A percentile compares a stretch with the other conserved stretches of the same genome.
phyloP scores from a whole-genome alignment of 1,140 invertebrate species.

The Magallana angulata region DNA sequence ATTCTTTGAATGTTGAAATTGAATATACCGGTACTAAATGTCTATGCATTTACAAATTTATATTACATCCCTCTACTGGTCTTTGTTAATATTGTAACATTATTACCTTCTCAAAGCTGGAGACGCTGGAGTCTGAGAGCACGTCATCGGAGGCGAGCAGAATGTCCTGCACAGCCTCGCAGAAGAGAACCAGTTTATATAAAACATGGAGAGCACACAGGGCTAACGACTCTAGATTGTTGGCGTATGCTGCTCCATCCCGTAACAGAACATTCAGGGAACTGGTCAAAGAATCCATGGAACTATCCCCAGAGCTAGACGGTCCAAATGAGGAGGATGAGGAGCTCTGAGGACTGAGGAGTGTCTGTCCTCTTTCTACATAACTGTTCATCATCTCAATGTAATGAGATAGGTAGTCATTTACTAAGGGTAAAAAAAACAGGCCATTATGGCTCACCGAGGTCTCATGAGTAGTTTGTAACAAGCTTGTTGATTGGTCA shows the following conservation, averaged over 20 bases:
- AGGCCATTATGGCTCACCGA: constrained; percentile 41
- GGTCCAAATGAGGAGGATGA: constrained; percentile 28
- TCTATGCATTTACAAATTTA: too few species aligned
- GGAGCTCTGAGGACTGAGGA: constrained; percentile 46
- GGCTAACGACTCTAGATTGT: constrained; percentile 62
- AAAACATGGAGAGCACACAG: constrained; percentile 55
- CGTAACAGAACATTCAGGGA: constrained; percentile 61
- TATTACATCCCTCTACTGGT: too few species aligned
- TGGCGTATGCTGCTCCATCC: constrained; percentile 62
- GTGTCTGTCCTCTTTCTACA: constrained; percentile 12
- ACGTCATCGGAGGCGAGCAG: constrained; percentile 28
- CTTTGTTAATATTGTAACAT: too few species aligned
- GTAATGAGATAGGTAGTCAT: constrained; percentile 64
- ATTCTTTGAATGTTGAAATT: too few species aligned
- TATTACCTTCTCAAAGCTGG: constrained; percentile 4
- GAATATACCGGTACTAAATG: too few species aligned
- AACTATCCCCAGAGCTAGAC: constrained; percentile 55
- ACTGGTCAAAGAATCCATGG: constrained; percentile 63
- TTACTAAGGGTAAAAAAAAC: constrained; percentile 61
- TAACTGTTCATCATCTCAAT: constrained; percentile 55
- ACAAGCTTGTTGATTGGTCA: background rate
- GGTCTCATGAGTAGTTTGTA: background rate
- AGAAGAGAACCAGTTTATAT: constrained; percentile 56
- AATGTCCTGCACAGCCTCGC: constrained; percentile 53
- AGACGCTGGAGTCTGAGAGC: background rate